Evolutionary conservation across 2,797 vertebrate genomes (phyloP), one percentile per base, ranked within the genome.

Genomic region (Choloepus didactylus): DNA sequence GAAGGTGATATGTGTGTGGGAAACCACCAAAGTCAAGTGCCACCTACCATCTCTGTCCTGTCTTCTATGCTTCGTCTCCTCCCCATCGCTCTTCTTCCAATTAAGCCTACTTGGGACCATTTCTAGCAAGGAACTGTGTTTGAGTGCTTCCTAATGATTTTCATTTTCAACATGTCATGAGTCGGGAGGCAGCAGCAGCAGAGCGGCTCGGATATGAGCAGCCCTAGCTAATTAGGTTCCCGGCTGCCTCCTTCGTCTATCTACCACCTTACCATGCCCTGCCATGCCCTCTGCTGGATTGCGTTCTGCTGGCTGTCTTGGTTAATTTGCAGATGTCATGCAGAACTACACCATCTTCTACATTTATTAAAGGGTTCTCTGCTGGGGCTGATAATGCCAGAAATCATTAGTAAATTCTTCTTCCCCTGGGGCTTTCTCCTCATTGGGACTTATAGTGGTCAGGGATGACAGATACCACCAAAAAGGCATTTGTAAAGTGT

Each of bases 341-440:
- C 83, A 87, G 12, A n/a, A 97, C 9, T 60, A 51, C 18, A 5
- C 31, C 54, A 46, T 89, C 95, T 69, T 90, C 95, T 82, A 31
- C 75, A 89, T 97, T 98, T 98, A 95, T 97, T 98, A 97, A 98
- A 87, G 96, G 85, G 96, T 98, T 98, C 97, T 98, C 97, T 89
- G 83, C 38, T 75, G 79, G 91, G 1, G 3, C 97, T 97, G 98
- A 98, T 98, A 96, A 97, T 91, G 96, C 86, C 73, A 87, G 83
- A 94, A 98, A 97, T 98, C 98, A 98, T 98, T 97, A 98, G 97
- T 38, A 89, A 91, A 95, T 92, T 97, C 88, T 97, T 88, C 83
- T 75, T 89, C 7, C 73, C 69, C 79, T 83, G 80, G 44, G 67
- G 70, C 27, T 59, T 12, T 35, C 9, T 67, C 29, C 25, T 80